Base-by-base conservation (phyloP, 2,797 vertebrate species). In the Buphagus erythrorhynchus region DNA sequence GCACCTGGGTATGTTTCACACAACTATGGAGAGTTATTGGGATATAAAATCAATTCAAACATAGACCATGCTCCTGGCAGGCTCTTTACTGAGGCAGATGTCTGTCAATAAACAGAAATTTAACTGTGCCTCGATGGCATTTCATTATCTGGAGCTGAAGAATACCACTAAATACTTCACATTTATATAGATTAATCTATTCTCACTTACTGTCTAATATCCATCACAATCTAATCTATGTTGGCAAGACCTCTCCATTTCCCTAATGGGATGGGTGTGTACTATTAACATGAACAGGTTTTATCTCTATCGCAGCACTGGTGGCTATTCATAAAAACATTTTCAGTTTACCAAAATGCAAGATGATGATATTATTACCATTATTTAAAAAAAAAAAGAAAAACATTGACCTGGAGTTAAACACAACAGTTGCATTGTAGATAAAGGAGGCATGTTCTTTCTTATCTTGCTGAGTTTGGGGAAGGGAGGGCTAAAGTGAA, bases 61-160 rank as follows among this genome's bases (percentile, higher is more conserved):
- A 91, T 51, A 93, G 74, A 78, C 81, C n/a, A 87, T 73, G 58
- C 40, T 90, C 86, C 62, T 96, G 82, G 51, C 66, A 95, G 72
- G 49, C 31, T 91, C 85, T 88, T 90, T 29, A 88, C 54, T 74
- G 79, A 65, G 90, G 75, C 75, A 80, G 59, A 74, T 75, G 17
- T 68, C 86, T 93, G 91, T 80, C 79, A 95, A 88, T 75, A 78
- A 84, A 90, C 76, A 95, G 66, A 91, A 95, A 93, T 90, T 76
- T 93, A 95, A 95, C 85, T 72, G 51, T 80, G 63, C 40, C 46
- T 92, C 1, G 2, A 83, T 36, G 33, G 55, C 40, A 88, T 80
- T 96, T 95, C 69, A 78, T 84, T 92, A 81, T 94, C 66, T 83
- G 65, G 66, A 79, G 75, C 59, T 61, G 79, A 95, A 88, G 62